Evolutionary conservation across 2,888 invertebrate species (phyloP).

Genomic region (Hermaeophaga mercurialis): DNA sequence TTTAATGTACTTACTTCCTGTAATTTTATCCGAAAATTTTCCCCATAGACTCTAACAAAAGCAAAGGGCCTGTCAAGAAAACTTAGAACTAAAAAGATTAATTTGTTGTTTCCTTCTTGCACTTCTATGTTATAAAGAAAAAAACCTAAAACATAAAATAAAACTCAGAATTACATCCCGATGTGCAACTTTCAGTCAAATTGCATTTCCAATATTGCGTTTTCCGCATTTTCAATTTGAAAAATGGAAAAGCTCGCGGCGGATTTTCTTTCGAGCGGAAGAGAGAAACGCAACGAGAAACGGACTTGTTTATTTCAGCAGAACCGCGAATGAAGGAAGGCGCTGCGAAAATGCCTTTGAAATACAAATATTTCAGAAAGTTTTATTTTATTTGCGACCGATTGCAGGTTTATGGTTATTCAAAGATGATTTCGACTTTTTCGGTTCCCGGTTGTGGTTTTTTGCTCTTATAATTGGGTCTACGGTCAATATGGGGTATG

Average conservation of each 20-base stretch:
- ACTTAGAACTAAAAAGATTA: too few relatives aligned
- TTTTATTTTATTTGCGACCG: conserved; percentile 15
- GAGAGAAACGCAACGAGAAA: conserved; percentile 36
- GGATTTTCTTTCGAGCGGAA: conserved; percentile 40
- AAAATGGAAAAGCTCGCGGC: conserved; percentile 47
- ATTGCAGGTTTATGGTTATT: conserved; percentile 11
- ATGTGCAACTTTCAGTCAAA: conserved; percentile 39
- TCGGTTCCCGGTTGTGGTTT: not conserved
- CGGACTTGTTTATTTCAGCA: conserved; percentile 41
- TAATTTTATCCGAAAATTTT: too few relatives aligned
- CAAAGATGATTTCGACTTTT: conserved; percentile 7
- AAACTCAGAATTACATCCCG: conserved; percentile 22
- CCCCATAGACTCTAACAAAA: too few relatives aligned
- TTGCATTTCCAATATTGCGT: conserved; percentile 47
- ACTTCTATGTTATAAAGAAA: too few relatives aligned
- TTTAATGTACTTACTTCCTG: too few relatives aligned
- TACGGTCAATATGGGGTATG: not conserved
- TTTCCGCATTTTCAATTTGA: conserved; percentile 46
- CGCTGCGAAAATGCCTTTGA: conserved; percentile 43
- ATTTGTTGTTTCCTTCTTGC: too few relatives aligned
- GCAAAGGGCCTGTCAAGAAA: too few relatives aligned
- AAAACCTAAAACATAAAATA: too few relatives aligned
- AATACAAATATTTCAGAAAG: conserved; percentile 44
- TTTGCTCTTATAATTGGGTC: not conserved
- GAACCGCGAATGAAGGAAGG: conserved; percentile 38